A percentile compares a stretch with the other conserved stretches of the same genome.
phyloP scores from a whole-genome alignment of 2,797 vertebrate genomes.

The Alfaro cultratus region DNA sequence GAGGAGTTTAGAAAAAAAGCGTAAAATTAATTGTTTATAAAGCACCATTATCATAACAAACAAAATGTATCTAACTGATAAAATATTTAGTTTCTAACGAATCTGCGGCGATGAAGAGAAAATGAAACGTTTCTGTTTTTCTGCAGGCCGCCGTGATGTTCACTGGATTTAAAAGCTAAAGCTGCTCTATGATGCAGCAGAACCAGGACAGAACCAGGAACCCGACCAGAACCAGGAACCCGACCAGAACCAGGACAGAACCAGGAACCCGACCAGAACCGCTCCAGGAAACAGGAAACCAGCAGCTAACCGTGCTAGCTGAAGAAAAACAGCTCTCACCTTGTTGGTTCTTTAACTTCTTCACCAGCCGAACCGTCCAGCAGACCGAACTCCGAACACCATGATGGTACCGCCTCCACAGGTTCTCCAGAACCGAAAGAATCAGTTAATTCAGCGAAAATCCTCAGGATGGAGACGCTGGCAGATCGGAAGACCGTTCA shows the following conservation, averaged over 20 bases:
- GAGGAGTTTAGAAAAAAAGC: background rate
- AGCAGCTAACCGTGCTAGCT: conserved; percentile 38
- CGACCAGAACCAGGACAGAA: background rate
- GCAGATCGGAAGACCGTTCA: background rate
- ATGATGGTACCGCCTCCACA: background rate
- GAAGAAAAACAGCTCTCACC: conserved; percentile 47
- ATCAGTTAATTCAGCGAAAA: background rate
- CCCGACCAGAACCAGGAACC: background rate
- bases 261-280: background rate
- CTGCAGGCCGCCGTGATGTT: background rate
- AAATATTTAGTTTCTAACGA: background rate
- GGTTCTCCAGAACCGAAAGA: fast-evolving
- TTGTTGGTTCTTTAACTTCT: conserved; percentile 5
- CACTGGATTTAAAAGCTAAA: background rate
- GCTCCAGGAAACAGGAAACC: conserved; percentile 67
- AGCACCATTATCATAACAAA: background rate
- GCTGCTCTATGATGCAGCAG: background rate
- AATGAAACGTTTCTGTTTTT: background rate
- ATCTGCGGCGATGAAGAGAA: background rate
- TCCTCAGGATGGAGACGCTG: conserved; percentile 17
- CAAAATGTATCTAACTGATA: background rate
- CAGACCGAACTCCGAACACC: background rate
- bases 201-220: background rate
- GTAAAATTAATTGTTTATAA: background rate
- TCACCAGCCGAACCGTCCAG: conserved; percentile 22